These are phyloP conservation scores for Tubiluchus corallicola DNA, from an alignment of 2,888 invertebrate genomes.

Conservation along the genomic window DNA sequence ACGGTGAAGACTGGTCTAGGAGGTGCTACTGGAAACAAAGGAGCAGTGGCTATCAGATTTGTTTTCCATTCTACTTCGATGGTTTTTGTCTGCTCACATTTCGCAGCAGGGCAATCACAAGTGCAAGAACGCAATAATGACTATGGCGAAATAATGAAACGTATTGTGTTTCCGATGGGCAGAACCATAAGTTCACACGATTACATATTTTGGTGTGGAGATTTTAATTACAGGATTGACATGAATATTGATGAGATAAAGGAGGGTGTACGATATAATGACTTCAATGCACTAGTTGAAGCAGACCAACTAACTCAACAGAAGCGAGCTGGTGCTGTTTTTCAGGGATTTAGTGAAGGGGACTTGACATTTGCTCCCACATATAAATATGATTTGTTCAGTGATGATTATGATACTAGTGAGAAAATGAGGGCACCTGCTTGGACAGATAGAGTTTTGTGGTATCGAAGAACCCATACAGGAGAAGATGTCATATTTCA, in stretches of 20 bases:
- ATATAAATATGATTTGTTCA: slow-evolving; percentile 95
- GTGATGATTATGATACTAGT: slow-evolving; percentile 96
- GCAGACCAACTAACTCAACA: slow-evolving; percentile 61
- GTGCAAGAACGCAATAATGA: slow-evolving; percentile 85
- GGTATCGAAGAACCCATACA: slow-evolving; percentile 53
- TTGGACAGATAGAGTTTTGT: slow-evolving; percentile 94
- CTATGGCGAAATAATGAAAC: slow-evolving; percentile 81
- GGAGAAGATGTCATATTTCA: slow-evolving; percentile 34
- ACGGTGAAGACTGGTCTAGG: slow-evolving; percentile 95
- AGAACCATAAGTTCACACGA: slow-evolving; percentile 83
- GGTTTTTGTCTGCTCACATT: slow-evolving; percentile 96
- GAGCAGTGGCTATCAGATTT: slow-evolving; percentile 78
- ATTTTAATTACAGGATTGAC: slow-evolving; percentile 95
- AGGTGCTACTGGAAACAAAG: slow-evolving; percentile 94
- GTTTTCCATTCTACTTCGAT: slow-evolving; percentile 78
- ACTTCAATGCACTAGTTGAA: slow-evolving; percentile 53
- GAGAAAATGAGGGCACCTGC: slow-evolving; percentile 93
- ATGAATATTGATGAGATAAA: slow-evolving; percentile 85
- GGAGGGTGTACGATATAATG: slow-evolving; percentile 52
- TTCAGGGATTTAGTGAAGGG: slow-evolving; percentile 82
- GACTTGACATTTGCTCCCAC: slow-evolving; percentile 81
- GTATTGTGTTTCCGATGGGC: slow-evolving; percentile 41
- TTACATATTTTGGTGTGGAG: slow-evolving; percentile 98
- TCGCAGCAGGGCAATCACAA: slow-evolving; percentile 96
- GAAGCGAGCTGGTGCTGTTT: slow-evolving; percentile 39